phyloP scores from a whole-genome alignment of 2,888 invertebrate genomes.

The Mesorhabditis sp. region DNA sequence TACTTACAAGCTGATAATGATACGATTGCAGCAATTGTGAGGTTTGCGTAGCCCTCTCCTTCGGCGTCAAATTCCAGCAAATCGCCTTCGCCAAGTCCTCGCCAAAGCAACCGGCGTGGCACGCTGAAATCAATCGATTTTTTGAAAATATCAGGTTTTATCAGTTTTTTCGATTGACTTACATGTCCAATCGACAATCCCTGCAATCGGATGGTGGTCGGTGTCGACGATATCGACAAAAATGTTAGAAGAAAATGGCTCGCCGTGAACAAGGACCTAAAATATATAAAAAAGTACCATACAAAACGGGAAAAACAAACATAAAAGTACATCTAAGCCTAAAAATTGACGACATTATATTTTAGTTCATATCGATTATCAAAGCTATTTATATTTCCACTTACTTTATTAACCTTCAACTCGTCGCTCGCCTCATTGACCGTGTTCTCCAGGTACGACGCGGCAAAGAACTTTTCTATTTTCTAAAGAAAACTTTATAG shows the following conservation, averaged over 20 bases:
- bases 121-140: constrained; percentile 26
- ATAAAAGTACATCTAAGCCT: too few relatives aligned
- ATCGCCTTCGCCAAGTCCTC: constrained; percentile 55
- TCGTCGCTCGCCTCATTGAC: not conserved
- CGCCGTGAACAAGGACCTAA: constrained; percentile 46
- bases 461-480: constrained; percentile 4
- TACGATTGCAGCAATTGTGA: constrained; percentile 32
- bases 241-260: constrained; percentile 44
- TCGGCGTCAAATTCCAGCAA: constrained; percentile 47
- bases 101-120: constrained; percentile 52
- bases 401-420: not conserved
- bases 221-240: constrained; percentile 32
- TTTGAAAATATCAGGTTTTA: not conserved
- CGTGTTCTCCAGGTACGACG: not conserved
- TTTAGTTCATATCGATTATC: too few relatives aligned
- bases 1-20: constrained; percentile 26
- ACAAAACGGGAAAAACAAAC: too few relatives aligned
- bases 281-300: not conserved
- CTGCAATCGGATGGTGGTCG: constrained; percentile 27
- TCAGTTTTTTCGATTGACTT: not conserved
- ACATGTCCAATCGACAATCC: constrained; percentile 52
- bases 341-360: too few relatives aligned
- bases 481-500: not conserved
- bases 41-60: constrained; percentile 33
- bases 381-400: too few relatives aligned